Evolutionary conservation across 1,140 invertebrate genomes (phyloP), one percentile per base, ranked within the genome.

Genomic region (Mesaphorura yosii): DNA sequence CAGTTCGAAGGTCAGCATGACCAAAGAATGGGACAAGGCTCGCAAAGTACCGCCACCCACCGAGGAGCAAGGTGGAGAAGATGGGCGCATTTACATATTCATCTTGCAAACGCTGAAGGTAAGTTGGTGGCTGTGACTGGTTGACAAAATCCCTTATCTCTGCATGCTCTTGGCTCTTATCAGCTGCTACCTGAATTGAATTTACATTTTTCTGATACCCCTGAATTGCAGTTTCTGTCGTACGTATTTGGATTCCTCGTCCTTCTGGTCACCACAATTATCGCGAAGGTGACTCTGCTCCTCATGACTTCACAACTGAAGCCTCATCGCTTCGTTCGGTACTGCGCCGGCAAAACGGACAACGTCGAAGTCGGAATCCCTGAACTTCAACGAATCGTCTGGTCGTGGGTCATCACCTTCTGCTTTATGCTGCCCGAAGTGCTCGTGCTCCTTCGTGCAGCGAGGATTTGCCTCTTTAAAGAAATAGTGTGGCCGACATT

Each of bases 341-440:
- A 31, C 31, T 44, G 46, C 25, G 7, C 6, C 14, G 46, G 20
- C 5, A 48, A 22, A 19, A 31, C 12, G 5, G 23, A n/a, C 31
- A 48, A 46, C 44, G 31, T 6, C 6, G 29, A 10, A 34, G 46
- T 22, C 26, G 19, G 19, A 6, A 10, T 19, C 12, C 6, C 22
- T 37, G 29, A 20, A 20, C 7, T 48, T n/a, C 69, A 72, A 58
- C 63, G 66, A 49, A 57, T 70, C 17, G 65, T 64, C 6, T 73
- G 72, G 72, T 65, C 67, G 1, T 73, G 72, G 72, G 64, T 62
- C 39, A 44, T 73, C 6, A 66, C 70, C 42, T 68, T 72, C 39
- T 59, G 59, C 12, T 67, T 68, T 44, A 56, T 69, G 26, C 51
- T 67, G 15, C 72, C 72, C 0, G 72, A 73, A 57, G 23, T 70